These are phyloP conservation scores for Platypus cylindrus DNA, from an alignment of 2,888 invertebrate genomes.

Conservation along the genomic window DNA sequence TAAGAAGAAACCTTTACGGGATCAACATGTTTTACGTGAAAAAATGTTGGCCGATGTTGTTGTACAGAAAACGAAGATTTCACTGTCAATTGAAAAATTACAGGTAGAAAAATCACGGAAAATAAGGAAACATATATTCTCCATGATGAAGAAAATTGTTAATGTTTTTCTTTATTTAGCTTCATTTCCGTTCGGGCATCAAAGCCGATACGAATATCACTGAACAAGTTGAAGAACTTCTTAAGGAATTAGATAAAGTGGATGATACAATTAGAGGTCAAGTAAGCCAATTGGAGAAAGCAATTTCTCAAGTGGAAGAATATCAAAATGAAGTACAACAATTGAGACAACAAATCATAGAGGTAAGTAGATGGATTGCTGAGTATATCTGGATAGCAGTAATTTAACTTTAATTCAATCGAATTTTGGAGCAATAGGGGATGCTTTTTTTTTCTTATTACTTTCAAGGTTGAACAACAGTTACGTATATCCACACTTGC, in stretches of 20 bases:
- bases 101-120: slow-evolving; percentile 57
- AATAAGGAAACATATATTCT: neutral
- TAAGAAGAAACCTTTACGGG: slow-evolving; percentile 76
- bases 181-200: slow-evolving; percentile 79
- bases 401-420: neutral
- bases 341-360: slow-evolving; percentile 69
- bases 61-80: slow-evolving; percentile 81
- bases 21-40: slow-evolving; percentile 74
- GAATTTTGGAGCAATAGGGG: neutral
- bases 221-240: slow-evolving; percentile 56
- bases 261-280: slow-evolving; percentile 49
- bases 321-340: slow-evolving; percentile 80
- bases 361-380: slow-evolving; percentile 30
- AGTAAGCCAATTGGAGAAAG: slow-evolving; percentile 54
- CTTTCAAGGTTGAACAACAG: slow-evolving; percentile 76
- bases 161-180: slow-evolving; percentile 37
- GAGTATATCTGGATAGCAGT: neutral
- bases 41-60: slow-evolving; percentile 77
- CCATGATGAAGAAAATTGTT: too few relatives aligned
- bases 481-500: slow-evolving; percentile 72
- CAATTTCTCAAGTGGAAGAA: slow-evolving; percentile 73
- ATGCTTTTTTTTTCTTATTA: neutral
- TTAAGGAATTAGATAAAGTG: slow-evolving; percentile 55
- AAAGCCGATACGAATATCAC: slow-evolving; percentile 66
- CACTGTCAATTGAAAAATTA: slow-evolving; percentile 79